Evolutionary conservation across 2,113 vertebrate species (phyloP), one percentile per base, ranked within the genome.

Genomic region (Aspiorhynchus laticeps): DNA sequence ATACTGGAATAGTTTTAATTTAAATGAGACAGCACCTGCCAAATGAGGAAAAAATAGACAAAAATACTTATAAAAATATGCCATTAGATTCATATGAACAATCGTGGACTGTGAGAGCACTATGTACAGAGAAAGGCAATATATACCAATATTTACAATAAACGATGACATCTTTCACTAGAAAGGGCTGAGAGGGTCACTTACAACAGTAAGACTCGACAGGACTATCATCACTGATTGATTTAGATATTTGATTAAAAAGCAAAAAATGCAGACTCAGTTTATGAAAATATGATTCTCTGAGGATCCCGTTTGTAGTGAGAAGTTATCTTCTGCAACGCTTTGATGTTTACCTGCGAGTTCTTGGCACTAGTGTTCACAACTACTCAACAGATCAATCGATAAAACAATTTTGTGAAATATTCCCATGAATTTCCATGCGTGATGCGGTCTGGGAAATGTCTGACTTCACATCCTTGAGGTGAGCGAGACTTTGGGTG

Each of bases 41-140:
- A 81, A 84, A 84, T 84, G 84, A 56, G n/a, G 11, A 74, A 67
- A 17, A 43, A 73, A 88, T 7, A 88, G 61, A 88, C 87, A 92
- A 80, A 36, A 89, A 87, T 90, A 91, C 95, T 94, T 96, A 96
- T 96, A 96, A 97, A 97, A 97, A 97, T 96, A 96, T 95, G 96
- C 94, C 94, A 94, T 95, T 93, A 93, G 93, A 95, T 94, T 95
- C 92, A 94, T 96, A 95, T 95, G 87, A 94, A 96, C 95, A 96
- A 93, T 94, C 95, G 92, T 93, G 93, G 92, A 93, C 91, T 71
- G 90, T 89, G 92, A 92, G 91, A 93, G 92, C 91, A 92, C 88
- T 96, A 96, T 97, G 94, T 97, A 97, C 96, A 97, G 90, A 94
- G 93, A 92, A 90, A 93, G 92, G 95, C 90, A 92, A 93, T 94